These are phyloP conservation scores for Porites rus DNA, from an alignment of 92 coral and sea anemone genomes.

Conservation along the genomic window DNA sequence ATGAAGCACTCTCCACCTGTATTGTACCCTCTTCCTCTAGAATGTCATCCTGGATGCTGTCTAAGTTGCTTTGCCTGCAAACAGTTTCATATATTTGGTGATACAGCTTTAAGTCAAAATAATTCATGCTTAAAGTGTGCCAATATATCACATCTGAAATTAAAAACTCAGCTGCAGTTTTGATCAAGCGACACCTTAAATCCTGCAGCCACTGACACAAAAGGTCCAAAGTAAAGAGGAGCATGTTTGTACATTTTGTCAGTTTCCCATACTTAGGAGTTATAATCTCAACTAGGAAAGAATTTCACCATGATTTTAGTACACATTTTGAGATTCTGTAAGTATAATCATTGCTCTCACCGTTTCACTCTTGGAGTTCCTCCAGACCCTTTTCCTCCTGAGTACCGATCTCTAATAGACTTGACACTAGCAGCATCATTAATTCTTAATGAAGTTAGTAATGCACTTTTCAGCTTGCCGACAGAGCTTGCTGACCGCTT, in stretches of 20 bases:
- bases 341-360: neutral
- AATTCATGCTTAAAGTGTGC: neutral
- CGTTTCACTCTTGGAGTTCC: constrained; percentile 44
- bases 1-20: constrained; percentile 66
- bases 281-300: no score
- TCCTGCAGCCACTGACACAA: no score
- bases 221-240: no score
- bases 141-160: no score
- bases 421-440: constrained; percentile 89
- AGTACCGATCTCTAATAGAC: constrained; percentile 91
- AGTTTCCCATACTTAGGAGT: no score
- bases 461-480: constrained; percentile 92
- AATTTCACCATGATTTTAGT: no score
- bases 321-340: neutral
- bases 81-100: neutral
- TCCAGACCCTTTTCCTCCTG: constrained; percentile 56
- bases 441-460: constrained; percentile 88
- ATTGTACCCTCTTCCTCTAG: constrained; percentile 64
- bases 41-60: constrained; percentile 67
- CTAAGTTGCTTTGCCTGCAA: constrained; percentile 59
- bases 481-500: constrained; percentile 90
- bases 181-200: no score
- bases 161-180: no score
- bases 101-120: neutral
- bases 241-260: no score